Evolutionary conservation across 2,888 invertebrate species (phyloP).

Genomic region (Saturnia japonica): DNA sequence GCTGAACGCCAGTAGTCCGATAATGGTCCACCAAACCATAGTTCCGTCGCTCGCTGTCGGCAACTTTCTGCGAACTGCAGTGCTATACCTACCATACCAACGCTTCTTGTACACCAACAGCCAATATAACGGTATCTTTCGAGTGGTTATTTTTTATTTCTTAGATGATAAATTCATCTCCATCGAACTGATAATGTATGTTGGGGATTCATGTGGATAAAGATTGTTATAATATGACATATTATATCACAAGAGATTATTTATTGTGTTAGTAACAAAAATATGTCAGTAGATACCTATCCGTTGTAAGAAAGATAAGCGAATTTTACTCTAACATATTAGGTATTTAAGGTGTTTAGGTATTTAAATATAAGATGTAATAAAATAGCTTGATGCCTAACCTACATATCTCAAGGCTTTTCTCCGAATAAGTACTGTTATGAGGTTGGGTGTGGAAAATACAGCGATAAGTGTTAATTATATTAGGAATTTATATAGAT

Average conservation of each 20-base stretch:
- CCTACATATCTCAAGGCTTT: neutral
- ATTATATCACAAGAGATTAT: conserved; percentile 22
- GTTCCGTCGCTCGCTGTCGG: conserved; percentile 50
- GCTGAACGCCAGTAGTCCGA: conserved; percentile 61
- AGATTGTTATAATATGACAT: conserved; percentile 11
- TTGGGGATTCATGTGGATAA: conserved; percentile 31
- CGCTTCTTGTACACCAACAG: conserved; percentile 17
- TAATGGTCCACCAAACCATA: conserved; percentile 52
- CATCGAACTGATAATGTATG: conserved; percentile 32
- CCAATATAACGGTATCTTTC: conserved; percentile 45
- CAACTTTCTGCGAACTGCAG: conserved; percentile 48
- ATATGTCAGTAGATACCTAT: conserved; percentile 22
- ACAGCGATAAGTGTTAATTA: neutral
- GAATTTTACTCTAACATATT: neutral
- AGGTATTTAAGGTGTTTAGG: no score
- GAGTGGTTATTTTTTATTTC: conserved; percentile 42
- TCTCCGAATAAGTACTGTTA: neutral
- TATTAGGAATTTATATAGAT: no score
- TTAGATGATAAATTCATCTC: conserved; percentile 46
- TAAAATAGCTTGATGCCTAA: neutral
- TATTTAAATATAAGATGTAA: neutral
- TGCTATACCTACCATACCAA: conserved; percentile 22
- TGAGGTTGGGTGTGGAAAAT: neutral
- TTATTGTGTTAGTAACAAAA: conserved; percentile 21
- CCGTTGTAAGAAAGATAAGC: neutral